Conservation (phyloP, 2,113 vertebrate species). For the Pteronura brasiliensis region DNA sequence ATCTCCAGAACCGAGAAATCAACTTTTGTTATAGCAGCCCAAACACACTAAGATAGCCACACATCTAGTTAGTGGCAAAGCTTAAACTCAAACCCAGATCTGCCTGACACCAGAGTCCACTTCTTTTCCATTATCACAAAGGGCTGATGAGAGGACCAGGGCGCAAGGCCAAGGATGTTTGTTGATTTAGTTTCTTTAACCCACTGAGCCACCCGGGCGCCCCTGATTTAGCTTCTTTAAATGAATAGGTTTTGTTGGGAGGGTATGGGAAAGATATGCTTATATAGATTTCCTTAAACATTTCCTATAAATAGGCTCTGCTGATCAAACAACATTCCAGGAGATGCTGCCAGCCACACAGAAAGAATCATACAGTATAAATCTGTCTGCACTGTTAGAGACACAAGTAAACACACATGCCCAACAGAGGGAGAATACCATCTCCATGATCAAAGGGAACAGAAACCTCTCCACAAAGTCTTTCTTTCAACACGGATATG, state of each 20-base stretch:
- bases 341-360: not conserved
- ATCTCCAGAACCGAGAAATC: not conserved
- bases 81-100: not conserved
- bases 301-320: not conserved
- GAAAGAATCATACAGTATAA: not conserved
- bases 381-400: not conserved
- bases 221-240: not conserved
- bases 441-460: not conserved
- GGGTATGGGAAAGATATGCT: not conserved
- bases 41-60: not conserved
- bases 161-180: not conserved
- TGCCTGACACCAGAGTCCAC: not conserved
- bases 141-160: not conserved
- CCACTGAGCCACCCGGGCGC: no score
- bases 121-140: not conserved
- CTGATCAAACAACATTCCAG: not conserved
- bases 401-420: not conserved
- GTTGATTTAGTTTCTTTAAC: not conserved
- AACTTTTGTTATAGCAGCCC: not conserved
- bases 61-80: not conserved
- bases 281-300: not conserved
- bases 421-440: not conserved
- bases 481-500: not conserved
- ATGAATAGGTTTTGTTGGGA: not conserved
- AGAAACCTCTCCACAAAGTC: not conserved